Evolutionary conservation across 2,888 invertebrate genomes (phyloP).

Genomic region (Gryllus longicercus): DNA sequence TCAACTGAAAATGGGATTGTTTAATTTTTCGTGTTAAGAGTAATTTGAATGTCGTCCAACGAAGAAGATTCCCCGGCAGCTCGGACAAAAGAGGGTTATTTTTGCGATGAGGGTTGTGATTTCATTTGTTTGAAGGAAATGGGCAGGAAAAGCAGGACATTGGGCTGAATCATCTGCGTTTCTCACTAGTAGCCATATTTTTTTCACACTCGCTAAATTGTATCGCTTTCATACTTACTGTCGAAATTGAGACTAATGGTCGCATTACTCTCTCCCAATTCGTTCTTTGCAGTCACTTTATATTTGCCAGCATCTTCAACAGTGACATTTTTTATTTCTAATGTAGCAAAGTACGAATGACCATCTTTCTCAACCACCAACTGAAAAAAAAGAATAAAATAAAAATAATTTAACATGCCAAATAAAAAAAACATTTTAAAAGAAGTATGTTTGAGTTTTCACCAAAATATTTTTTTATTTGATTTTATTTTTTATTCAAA

Average conservation of each 20-base stretch:
- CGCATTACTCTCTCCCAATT: slow-evolving; percentile 94
- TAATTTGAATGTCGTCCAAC: too few relatives aligned
- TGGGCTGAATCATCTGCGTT: slow-evolving; percentile 18
- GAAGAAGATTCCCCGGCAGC: too few relatives aligned
- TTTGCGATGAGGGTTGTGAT: neutral
- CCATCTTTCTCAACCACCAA: slow-evolving; percentile 85
- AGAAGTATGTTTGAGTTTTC: too few relatives aligned
- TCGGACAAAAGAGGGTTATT: too few relatives aligned
- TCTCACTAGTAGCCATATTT: slow-evolving; percentile 19
- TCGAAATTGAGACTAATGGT: slow-evolving; percentile 97
- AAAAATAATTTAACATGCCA: neutral
- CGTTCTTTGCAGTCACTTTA: slow-evolving; percentile 95
- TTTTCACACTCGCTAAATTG: slow-evolving; percentile 11
- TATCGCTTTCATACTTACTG: slow-evolving; percentile 69
- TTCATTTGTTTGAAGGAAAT: neutral
- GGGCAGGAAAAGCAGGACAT: slow-evolving; percentile 17
- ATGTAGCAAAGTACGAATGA: slow-evolving; percentile 87
- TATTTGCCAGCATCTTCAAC: slow-evolving; percentile 97
- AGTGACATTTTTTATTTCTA: slow-evolving; percentile 91
- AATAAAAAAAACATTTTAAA: neutral
- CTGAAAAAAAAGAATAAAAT: slow-evolving; percentile 52
- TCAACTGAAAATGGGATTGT: too few relatives aligned
- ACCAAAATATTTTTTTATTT: too few relatives aligned
- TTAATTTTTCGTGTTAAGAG: too few relatives aligned
- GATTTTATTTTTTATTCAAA: too few relatives aligned